Conservation (phyloP, 2,888 invertebrate species). For the Cephalotes varians region DNA sequence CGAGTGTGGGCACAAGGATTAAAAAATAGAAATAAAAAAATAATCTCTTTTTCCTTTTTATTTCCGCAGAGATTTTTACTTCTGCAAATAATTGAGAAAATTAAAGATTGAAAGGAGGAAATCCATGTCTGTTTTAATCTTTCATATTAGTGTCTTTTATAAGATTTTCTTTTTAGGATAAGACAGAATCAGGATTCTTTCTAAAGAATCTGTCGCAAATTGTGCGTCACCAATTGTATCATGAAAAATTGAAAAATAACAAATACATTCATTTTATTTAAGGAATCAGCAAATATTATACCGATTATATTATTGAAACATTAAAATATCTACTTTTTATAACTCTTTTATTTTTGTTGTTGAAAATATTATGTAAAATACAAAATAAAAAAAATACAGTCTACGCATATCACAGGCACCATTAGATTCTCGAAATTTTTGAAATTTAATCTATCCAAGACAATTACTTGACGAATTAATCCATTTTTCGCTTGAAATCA, state of each 20-base stretch:
- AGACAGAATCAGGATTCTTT: neutral
- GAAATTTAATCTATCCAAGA: neutral
- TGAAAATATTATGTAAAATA: neutral
- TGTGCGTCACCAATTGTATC: neutral
- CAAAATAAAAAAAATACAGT: neutral
- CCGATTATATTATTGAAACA: neutral
- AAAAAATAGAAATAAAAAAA: no score
- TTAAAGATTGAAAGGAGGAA: neutral
- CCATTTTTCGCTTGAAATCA: neutral
- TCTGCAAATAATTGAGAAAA: neutral
- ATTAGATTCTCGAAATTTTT: neutral
- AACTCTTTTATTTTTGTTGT: neutral
- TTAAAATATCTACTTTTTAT: neutral
- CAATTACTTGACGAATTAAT: neutral
- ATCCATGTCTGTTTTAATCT: neutral
- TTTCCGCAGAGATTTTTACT: no score
- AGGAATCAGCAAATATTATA: neutral
- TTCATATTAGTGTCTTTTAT: conserved; percentile 9
- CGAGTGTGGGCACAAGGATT: no score
- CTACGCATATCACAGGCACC: neutral
- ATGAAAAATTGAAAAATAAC: neutral
- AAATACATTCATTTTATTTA: neutral
- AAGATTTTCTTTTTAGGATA: neutral
- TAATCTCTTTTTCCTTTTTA: no score
- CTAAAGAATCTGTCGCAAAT: neutral